A percentile compares a stretch with the other conserved stretches of the same genome.
Evolutionary conservation across 2,113 vertebrate species (phyloP).

Genomic region (Daubentonia madagascariensis): DNA sequence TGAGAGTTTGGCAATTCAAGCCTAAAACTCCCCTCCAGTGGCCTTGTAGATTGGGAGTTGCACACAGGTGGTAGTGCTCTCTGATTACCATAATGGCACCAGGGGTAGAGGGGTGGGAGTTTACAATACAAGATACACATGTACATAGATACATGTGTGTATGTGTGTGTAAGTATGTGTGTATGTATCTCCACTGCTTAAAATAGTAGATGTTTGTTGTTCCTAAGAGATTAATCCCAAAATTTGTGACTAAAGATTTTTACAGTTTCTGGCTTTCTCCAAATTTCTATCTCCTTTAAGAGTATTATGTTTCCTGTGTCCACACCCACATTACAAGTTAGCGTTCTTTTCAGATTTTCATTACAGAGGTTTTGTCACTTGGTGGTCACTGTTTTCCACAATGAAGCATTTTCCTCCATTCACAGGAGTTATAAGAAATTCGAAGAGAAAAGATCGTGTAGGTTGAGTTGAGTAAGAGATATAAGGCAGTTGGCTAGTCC

Average conservation of each 20-base stretch:
- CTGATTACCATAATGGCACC: not conserved
- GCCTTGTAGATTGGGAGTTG: not conserved
- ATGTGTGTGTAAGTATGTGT: too few relatives aligned
- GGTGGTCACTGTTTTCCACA: not conserved
- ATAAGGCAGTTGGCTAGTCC: not conserved
- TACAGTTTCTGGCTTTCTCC: not conserved
- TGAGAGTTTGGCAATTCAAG: not conserved
- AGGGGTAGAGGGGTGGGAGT: too few relatives aligned
- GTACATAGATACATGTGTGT: not conserved
- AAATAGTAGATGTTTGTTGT: not conserved
- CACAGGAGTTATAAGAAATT: not conserved
- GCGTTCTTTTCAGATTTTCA: not conserved
- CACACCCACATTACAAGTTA: not conserved
- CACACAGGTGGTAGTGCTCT: not conserved
- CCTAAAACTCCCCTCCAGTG: not conserved
- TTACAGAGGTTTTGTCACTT: not conserved
- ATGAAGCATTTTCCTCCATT: not conserved
- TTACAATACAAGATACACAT: not conserved
- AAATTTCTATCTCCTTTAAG: not conserved
- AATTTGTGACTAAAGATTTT: not conserved
- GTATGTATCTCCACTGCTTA: not conserved
- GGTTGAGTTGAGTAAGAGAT: not conserved
- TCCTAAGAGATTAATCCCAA: not conserved
- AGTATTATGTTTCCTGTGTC: not conserved
- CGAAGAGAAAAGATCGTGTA: not conserved